Evolutionary conservation across 1,140 invertebrate species (phyloP).

Genomic region (Stegodyphus dumicola): DNA sequence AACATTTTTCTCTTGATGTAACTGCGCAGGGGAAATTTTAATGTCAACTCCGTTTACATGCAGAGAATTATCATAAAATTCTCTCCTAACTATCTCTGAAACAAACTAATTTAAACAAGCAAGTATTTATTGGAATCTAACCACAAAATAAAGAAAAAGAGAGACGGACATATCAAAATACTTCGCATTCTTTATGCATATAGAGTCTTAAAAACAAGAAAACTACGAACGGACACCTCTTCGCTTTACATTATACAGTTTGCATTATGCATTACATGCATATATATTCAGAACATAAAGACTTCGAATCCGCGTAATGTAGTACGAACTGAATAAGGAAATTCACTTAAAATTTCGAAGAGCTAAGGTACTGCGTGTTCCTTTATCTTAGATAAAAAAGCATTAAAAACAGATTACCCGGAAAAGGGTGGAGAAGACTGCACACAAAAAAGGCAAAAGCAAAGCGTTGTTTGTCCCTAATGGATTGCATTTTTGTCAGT

Average conservation of each 20-base stretch:
- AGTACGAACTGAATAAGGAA: constrained; percentile 13
- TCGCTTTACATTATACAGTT: constrained; percentile 36
- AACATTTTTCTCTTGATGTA: too few relatives aligned
- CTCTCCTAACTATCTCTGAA: too few relatives aligned
- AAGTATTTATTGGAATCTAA: too few relatives aligned
- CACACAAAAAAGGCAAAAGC: constrained; percentile 5
- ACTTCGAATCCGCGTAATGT: not conserved
- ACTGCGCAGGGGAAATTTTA: too few relatives aligned
- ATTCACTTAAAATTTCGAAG: constrained; percentile 51
- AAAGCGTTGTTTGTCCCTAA: constrained; percentile 35
- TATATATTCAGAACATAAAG: constrained; percentile 43
- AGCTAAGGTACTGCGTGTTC: constrained; percentile 19
- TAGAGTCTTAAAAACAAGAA: too few relatives aligned
- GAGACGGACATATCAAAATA: too few relatives aligned
- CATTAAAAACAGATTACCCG: constrained; percentile 53
- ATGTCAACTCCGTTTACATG: too few relatives aligned
- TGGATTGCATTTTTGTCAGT: constrained; percentile 43
- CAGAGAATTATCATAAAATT: too few relatives aligned
- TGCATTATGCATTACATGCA: constrained; percentile 56
- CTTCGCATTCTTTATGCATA: too few relatives aligned
- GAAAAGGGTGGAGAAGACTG: not conserved
- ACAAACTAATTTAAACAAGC: too few relatives aligned
- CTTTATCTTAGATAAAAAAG: constrained; percentile 50
- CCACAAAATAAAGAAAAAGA: too few relatives aligned
- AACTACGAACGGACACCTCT: not conserved